Evolutionary conservation across 2,888 invertebrate species (phyloP).

Genomic region (Apamea epomidion): DNA sequence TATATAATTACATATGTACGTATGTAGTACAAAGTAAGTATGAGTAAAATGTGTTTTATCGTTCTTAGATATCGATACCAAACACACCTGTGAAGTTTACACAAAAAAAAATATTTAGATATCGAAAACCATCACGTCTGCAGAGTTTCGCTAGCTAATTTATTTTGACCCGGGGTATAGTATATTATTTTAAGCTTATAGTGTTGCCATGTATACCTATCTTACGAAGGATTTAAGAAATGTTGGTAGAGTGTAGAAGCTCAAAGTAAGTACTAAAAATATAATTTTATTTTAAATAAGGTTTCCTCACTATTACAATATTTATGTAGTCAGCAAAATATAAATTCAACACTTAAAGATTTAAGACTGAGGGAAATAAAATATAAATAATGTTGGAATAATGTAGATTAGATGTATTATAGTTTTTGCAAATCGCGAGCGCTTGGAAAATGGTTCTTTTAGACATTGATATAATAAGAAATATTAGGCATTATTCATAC

Average conservation of each 20-base stretch:
- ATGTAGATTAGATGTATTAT: slow-evolving; percentile 4
- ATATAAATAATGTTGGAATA: slow-evolving; percentile 23
- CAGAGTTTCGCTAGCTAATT: too few relatives aligned
- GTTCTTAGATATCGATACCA: too few relatives aligned
- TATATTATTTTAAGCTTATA: neutral
- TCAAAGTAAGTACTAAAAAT: slow-evolving; percentile 39
- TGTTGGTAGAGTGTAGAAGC: neutral
- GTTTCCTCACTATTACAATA: slow-evolving; percentile 18
- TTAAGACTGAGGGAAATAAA: slow-evolving; percentile 24
- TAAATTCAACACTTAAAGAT: slow-evolving; percentile 20
- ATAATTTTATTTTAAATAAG: slow-evolving; percentile 46
- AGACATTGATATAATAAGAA: neutral
- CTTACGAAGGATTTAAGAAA: too few relatives aligned
- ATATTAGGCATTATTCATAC: neutral
- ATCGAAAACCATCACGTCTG: too few relatives aligned
- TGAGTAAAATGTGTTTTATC: too few relatives aligned
- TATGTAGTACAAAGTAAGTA: too few relatives aligned
- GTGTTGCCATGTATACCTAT: neutral
- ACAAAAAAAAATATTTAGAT: too few relatives aligned
- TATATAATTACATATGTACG: too few relatives aligned
- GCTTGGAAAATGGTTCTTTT: neutral
- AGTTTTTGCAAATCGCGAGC: slow-evolving; percentile 25
- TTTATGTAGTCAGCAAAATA: slow-evolving; percentile 24
- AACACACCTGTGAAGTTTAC: too few relatives aligned
- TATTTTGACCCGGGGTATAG: too few relatives aligned